These are phyloP conservation scores for Nyctalus aviator DNA, from an alignment of 2,797 vertebrate genomes.

Conservation along the genomic window DNA sequence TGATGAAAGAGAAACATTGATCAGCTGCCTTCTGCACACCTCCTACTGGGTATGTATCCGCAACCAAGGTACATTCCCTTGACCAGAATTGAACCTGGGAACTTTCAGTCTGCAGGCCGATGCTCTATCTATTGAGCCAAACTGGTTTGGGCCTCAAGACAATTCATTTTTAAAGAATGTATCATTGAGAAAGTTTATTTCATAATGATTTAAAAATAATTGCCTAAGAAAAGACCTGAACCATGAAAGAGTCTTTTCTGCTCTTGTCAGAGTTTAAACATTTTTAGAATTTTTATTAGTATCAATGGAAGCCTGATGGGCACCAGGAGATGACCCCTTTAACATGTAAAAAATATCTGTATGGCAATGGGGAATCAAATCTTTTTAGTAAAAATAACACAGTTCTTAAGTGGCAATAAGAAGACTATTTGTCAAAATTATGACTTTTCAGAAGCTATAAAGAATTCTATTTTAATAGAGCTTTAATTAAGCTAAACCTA, in stretches of 20 bases:
- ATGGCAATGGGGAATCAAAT: slow-evolving; percentile 36
- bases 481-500: slow-evolving; percentile 58
- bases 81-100: too few relatives aligned
- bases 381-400: slow-evolving; percentile 58
- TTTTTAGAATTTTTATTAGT: slow-evolving; percentile 68
- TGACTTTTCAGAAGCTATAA: slow-evolving; percentile 47
- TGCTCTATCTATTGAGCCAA: too few relatives aligned
- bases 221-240: slow-evolving; percentile 55
- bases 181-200: slow-evolving; percentile 62
- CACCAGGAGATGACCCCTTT: slow-evolving; percentile 23
- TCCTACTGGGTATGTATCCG: too few relatives aligned
- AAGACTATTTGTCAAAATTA: slow-evolving; percentile 69
- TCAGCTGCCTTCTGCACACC: too few relatives aligned
- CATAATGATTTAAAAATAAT: slow-evolving; percentile 70
- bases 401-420: slow-evolving; percentile 54
- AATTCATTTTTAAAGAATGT: slow-evolving; percentile 51
- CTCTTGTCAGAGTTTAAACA: slow-evolving; percentile 14
- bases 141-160: background rate
- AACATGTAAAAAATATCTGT: background rate
- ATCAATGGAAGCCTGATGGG: slow-evolving; percentile 29
- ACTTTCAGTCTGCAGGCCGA: too few relatives aligned
- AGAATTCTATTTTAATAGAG: slow-evolving; percentile 64
- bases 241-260: slow-evolving; percentile 59
- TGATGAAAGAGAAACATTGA: too few relatives aligned
- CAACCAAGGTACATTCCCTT: too few relatives aligned